Evolutionary conservation across 2,888 invertebrate species (phyloP).

Genomic region (Sacculina carcini): DNA sequence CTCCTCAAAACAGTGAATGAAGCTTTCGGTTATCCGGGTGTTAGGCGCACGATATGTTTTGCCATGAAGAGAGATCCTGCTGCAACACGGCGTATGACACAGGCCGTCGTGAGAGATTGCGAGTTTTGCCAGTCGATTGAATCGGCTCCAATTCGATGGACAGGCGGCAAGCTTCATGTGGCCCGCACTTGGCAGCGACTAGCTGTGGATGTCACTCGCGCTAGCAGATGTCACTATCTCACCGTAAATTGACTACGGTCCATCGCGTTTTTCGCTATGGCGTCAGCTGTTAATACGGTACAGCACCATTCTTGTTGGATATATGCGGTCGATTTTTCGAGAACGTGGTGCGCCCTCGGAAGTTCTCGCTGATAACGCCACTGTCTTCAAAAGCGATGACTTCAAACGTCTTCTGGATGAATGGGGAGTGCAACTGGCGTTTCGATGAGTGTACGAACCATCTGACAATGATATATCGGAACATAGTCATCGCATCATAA

Average conservation of each 20-base stretch:
- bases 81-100: neutral
- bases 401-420: neutral
- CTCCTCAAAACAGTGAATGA: neutral
- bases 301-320: no score
- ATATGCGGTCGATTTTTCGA: no score
- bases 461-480: conserved; percentile 2
- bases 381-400: no score
- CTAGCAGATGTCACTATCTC: neutral
- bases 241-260: neutral
- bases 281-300: no score
- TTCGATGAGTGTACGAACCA: neutral
- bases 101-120: neutral
- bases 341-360: no score
- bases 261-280: no score
- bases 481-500: neutral
- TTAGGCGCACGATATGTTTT: neutral
- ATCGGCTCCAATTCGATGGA: neutral
- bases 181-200: neutral
- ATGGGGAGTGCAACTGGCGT: neutral
- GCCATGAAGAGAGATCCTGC: neutral
- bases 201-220: neutral
- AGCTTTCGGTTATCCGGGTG: neutral
- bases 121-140: neutral
- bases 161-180: neutral
- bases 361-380: no score